Conservation (phyloP, 2,797 vertebrate genomes). For the Neomorphus geoffroyi region DNA sequence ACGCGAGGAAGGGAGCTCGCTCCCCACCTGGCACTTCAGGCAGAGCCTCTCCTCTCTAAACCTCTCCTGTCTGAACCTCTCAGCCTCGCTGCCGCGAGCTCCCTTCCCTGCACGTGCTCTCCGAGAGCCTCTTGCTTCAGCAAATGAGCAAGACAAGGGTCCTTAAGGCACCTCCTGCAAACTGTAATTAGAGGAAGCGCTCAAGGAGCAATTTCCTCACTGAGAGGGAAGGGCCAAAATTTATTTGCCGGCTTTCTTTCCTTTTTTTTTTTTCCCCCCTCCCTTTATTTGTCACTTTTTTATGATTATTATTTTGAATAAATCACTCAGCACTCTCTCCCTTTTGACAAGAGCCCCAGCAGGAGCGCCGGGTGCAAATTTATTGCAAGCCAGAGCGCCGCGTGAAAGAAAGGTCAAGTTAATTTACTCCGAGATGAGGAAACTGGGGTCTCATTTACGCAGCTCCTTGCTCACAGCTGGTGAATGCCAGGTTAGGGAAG, state of each 20-base stretch:
- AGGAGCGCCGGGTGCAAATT: not conserved
- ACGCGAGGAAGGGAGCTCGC: fast-evolving
- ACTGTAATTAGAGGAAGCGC: slow-evolving; percentile 21
- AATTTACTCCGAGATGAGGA: slow-evolving; percentile 62
- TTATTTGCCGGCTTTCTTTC: not conserved
- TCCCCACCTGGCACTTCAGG: not conserved
- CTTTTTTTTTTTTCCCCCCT: too few relatives aligned
- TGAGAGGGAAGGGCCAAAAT: not conserved
- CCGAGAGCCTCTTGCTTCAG: not conserved
- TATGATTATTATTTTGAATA: slow-evolving; percentile 28
- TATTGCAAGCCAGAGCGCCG: not conserved
- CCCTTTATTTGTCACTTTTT: not conserved
- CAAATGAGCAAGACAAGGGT: not conserved
- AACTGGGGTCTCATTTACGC: slow-evolving; percentile 53
- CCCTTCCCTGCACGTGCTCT: not conserved
- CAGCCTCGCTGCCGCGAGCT: not conserved
- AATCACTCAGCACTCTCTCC: not conserved
- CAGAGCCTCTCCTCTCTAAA: not conserved
- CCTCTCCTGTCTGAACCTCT: not conserved
- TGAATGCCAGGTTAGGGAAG: not conserved
- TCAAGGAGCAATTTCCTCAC: slow-evolving; percentile 23
- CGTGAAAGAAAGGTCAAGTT: slow-evolving; percentile 64
- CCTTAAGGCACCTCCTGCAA: not conserved
- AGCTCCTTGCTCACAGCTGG: slow-evolving; percentile 26
- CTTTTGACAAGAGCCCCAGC: not conserved